These are phyloP conservation scores for Emys orbicularis DNA, from an alignment of 2,797 vertebrate species.

Conservation along the genomic window DNA sequence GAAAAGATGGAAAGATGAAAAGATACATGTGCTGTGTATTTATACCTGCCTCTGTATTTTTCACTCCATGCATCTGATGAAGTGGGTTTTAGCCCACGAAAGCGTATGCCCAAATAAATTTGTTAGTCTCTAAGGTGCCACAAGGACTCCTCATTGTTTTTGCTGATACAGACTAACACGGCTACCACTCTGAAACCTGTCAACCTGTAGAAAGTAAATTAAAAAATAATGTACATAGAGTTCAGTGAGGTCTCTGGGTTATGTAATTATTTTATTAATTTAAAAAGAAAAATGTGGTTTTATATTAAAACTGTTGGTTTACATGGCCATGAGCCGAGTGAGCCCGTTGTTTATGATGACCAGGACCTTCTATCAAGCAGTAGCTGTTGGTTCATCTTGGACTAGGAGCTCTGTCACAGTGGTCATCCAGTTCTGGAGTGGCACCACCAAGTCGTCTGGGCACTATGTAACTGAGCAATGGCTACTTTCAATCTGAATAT, in stretches of 20 bases:
- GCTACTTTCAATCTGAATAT: neutral
- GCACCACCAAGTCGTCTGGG: neutral
- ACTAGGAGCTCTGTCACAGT: fast-evolving
- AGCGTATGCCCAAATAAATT: no score
- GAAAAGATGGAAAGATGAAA: no score
- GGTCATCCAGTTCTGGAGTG: neutral
- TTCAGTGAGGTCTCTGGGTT: neutral
- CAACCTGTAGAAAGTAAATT: neutral
- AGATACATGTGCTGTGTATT: no score
- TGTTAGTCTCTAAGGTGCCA: no score
- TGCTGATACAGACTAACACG: no score
- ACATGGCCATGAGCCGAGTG: neutral
- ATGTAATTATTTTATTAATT: neutral
- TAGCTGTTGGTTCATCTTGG: neutral
- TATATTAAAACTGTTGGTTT: neutral
- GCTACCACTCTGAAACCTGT: no score
- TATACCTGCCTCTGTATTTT: no score
- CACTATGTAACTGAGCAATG: neutral
- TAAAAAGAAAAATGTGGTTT: neutral
- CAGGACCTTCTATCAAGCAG: neutral
- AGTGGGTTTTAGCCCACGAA: no score
- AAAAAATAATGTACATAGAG: slow-evolving; percentile 7
- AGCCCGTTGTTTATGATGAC: fast-evolving
- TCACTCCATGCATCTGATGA: no score
- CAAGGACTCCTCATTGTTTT: no score